Percentiles rank a stretch among this genome's conserved stretches.
Evolutionary conservation across 2,113 vertebrate genomes (phyloP).

Genomic region (Mustelus asterias): DNA sequence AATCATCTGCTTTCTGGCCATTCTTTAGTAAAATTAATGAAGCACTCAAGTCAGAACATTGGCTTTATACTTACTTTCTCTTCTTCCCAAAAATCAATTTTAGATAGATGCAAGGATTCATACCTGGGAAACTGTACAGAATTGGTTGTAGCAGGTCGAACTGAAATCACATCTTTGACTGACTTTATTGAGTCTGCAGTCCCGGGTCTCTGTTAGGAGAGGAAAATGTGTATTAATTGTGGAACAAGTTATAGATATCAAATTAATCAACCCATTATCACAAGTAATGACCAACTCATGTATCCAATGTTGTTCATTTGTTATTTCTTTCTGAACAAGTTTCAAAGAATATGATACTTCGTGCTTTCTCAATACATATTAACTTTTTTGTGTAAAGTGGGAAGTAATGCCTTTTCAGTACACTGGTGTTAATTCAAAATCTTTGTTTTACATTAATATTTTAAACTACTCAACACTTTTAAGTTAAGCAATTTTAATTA

Average conservation of each 20-base stretch:
- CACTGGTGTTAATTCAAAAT: background rate
- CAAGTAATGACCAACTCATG: background rate
- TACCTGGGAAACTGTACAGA: conserved; percentile 50
- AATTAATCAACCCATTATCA: background rate
- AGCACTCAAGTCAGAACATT: background rate
- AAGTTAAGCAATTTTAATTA: background rate
- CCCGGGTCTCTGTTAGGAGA: conserved; percentile 56
- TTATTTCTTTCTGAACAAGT: background rate
- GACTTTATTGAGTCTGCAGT: conserved; percentile 55
- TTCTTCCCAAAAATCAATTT: background rate
- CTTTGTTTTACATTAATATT: background rate
- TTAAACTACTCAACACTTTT: background rate
- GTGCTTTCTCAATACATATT: background rate
- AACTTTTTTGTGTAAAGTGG: background rate
- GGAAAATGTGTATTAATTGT: conserved; percentile 12
- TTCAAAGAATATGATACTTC: background rate
- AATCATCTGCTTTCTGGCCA: background rate
- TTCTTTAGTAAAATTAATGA: background rate
- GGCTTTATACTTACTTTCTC: background rate
- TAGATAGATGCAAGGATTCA: conserved; percentile 25
- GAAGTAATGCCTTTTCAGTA: background rate
- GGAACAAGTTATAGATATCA: background rate
- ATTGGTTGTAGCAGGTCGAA: conserved; percentile 35
- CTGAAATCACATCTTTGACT: conserved; percentile 36
- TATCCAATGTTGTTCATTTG: background rate